Evolutionary conservation across 2,888 invertebrate species (phyloP).

Genomic region (Cremastinae sp.): DNA sequence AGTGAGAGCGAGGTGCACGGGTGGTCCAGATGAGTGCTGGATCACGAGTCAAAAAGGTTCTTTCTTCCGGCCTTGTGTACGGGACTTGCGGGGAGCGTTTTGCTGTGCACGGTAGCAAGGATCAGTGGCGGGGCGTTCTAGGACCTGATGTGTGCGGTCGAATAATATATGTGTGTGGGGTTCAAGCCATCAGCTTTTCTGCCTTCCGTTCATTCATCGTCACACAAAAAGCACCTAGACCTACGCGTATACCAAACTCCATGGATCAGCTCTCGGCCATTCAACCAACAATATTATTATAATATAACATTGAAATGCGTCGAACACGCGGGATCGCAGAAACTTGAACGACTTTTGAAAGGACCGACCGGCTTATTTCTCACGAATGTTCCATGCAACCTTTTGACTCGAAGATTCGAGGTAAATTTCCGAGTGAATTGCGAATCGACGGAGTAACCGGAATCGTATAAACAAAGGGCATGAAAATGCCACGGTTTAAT

Average conservation of each 20-base stretch:
- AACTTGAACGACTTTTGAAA: background rate
- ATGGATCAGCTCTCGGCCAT: constrained; percentile 29
- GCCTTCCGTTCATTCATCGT: constrained; percentile 34
- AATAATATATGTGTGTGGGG: constrained; percentile 45
- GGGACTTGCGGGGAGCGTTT: constrained; percentile 5
- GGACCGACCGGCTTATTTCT: too few species aligned
- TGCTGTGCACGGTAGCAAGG: constrained; percentile 44
- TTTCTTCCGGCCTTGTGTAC: constrained; percentile 59
- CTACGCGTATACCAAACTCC: background rate
- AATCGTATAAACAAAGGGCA: constrained; percentile 56
- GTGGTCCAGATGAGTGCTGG: constrained; percentile 55
- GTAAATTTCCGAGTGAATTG: too few species aligned
- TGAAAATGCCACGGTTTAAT: constrained; percentile 57
- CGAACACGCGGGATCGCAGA: constrained; percentile 20
- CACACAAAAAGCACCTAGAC: constrained; percentile 18
- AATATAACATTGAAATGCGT: constrained; percentile 52
- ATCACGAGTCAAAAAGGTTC: constrained; percentile 61
- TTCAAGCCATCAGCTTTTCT: constrained; percentile 46
- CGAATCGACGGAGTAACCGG: constrained; percentile 45
- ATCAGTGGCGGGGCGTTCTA: constrained; percentile 28
- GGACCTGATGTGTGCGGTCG: constrained; percentile 52
- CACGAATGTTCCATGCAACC: background rate
- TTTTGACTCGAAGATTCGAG: background rate
- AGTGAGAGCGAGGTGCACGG: constrained; percentile 47
- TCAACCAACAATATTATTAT: constrained; percentile 31